These are phyloP conservation scores for Neopipo cinnamomea DNA, from an alignment of 2,113 vertebrate species.

Conservation along the genomic window DNA sequence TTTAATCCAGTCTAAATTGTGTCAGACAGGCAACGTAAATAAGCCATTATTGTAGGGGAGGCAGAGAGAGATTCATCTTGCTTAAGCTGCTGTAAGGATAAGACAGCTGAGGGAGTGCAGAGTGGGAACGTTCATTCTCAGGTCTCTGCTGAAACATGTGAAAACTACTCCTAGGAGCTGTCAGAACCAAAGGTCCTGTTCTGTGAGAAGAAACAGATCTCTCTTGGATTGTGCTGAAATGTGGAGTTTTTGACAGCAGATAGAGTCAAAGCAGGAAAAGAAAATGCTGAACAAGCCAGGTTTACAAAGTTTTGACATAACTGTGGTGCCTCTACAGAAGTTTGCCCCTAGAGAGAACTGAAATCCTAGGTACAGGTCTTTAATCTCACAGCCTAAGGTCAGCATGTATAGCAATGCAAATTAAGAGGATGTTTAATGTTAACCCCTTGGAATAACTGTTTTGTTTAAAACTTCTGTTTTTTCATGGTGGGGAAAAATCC, in stretches of 20 bases:
- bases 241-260: neutral
- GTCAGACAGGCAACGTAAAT: slow-evolving; percentile 33
- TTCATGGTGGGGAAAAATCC: neutral
- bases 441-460: neutral
- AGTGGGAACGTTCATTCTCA: neutral
- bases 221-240: neutral
- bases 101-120: slow-evolving; percentile 5
- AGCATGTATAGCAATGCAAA: neutral
- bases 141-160: neutral
- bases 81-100: neutral
- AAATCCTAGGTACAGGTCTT: neutral
- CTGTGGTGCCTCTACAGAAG: neutral
- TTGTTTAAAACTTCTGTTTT: neutral
- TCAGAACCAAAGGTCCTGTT: neutral
- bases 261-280: neutral
- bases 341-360: neutral
- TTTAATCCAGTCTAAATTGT: slow-evolving; percentile 33
- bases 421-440: neutral
- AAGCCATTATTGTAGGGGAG: slow-evolving; percentile 16
- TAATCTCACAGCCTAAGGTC: neutral
- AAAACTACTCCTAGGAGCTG: neutral
- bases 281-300: slow-evolving; percentile 8
- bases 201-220: neutral
- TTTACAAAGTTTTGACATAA: neutral
- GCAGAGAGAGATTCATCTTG: neutral